Evolutionary conservation across 2,888 invertebrate species (phyloP), one percentile per base, ranked within the genome.

Genomic region (Drosophila emarginata): DNA sequence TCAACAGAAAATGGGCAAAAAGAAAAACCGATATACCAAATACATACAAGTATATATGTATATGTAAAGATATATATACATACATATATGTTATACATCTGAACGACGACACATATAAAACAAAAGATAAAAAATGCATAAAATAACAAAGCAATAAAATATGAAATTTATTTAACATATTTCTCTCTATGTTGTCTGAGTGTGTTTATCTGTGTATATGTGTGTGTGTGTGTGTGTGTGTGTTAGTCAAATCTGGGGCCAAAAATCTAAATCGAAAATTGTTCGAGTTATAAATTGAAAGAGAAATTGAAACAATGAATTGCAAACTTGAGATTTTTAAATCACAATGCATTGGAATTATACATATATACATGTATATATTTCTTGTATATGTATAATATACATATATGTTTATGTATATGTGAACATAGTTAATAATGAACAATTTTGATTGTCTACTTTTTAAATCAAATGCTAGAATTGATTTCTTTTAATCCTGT

Each of bases 1-100:
- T 80, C 80, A 80, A 79, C 80, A 82, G 58, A 74, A 77, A 70
- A 61, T 39, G 14, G 21, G 15, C 18, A 45, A 67, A 71, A 52
- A 69, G 23, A 64, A 66, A 51, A 52, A 50, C 18, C 18, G 32
- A 12, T 61, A 6, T 28, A 28, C 14, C 36, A 58, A 67, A 60
- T 21, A n/a, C 11, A 36, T 39, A 21, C 32, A 23, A 0, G 37
- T 40, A 52, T 14, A n/a, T n/a, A 7, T 32, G 18, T 3, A 28
- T 21, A 53, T 0, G 15, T 11, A 2, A 9, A 53, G 28, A 58
- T 68, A 54, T 15, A n/a, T 14, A 40, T 32, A 15, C 40, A 53
- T 40, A 52, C 14, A 12, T 12, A 3, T 45, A 28, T 5, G 28
- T 18, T 45, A 32, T 11, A 32, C 9, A 9, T 32, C 1, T 32